phyloP scores from a whole-genome alignment of 1,140 invertebrate species.

The Drosophila lacertosa region DNA sequence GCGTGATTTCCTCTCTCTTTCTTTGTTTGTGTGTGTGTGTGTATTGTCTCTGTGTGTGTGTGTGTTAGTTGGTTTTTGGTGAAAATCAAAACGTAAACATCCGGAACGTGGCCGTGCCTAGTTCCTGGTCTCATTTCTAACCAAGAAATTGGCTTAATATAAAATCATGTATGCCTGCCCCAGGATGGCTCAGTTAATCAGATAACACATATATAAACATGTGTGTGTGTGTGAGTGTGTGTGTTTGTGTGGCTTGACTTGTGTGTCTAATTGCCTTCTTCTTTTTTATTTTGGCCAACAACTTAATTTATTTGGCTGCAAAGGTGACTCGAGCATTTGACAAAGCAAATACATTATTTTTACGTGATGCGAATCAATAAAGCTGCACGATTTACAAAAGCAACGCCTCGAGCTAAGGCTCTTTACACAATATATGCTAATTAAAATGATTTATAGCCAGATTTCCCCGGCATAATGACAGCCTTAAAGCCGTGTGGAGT shows the following conservation, averaged over 20 bases:
- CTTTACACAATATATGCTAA: constrained; percentile 57
- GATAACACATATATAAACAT: constrained; percentile 41
- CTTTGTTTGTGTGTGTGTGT: constrained; percentile 4
- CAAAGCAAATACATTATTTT: constrained; percentile 35
- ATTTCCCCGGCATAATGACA: constrained; percentile 17
- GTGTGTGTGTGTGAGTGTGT: background rate
- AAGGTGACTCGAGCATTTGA: constrained; percentile 41
- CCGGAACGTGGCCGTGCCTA: constrained; percentile 62
- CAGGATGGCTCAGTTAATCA: constrained; percentile 68
- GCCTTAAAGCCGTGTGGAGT: constrained; percentile 47
- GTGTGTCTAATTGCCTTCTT: constrained; percentile 59
- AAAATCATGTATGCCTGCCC: constrained; percentile 71
- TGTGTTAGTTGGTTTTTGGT: constrained; percentile 28
- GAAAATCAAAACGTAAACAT: constrained; percentile 71
- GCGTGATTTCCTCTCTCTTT: constrained; percentile 58
- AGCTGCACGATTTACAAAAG: constrained; percentile 27
- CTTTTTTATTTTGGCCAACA: constrained; percentile 47
- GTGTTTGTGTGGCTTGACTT: background rate
- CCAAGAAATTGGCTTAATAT: constrained; percentile 63
- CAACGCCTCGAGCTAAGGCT: constrained; percentile 42
- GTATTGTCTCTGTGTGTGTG: constrained; percentile 29
- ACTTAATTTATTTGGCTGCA: constrained; percentile 63
- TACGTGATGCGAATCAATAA: constrained; percentile 56
- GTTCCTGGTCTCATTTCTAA: constrained; percentile 54
- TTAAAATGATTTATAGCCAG: constrained; percentile 72